These are phyloP conservation scores for Zosterops borbonicus DNA, from an alignment of 2,113 vertebrate species.

Conservation along the genomic window DNA sequence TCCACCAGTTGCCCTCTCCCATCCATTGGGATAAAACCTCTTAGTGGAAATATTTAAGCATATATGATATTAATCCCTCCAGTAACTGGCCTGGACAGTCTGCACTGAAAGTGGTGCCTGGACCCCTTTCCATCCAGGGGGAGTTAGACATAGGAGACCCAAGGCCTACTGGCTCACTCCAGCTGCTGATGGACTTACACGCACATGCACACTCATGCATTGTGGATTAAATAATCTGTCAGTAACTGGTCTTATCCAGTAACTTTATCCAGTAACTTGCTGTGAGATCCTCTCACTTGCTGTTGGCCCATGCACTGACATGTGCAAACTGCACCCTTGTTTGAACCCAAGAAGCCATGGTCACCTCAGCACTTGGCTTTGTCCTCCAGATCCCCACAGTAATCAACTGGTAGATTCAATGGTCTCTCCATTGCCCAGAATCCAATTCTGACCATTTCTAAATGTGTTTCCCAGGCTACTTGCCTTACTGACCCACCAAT, in stretches of 20 bases:
- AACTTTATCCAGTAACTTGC: not conserved
- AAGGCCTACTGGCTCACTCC: not conserved
- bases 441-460: not conserved
- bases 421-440: not conserved
- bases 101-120: not conserved
- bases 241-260: not conserved
- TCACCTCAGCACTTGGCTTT: not conserved
- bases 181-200: not conserved
- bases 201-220: fast-evolving
- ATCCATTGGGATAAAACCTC: not conserved
- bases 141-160: not conserved
- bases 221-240: not conserved
- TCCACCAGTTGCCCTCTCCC: not conserved
- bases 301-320: not conserved
- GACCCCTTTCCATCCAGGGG: not conserved
- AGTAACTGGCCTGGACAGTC: not conserved
- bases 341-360: fast-evolving
- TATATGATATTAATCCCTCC: fast-evolving
- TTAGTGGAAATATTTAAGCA: not conserved
- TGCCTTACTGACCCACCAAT: fast-evolving
- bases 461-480: not conserved
- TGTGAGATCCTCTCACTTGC: not conserved
- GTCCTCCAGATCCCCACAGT: not conserved
- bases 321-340: fast-evolving
- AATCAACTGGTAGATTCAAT: not conserved